Evolutionary conservation across 2,888 invertebrate species (phyloP), one percentile per base, ranked within the genome.

Genomic region (Copidosoma aretas): DNA sequence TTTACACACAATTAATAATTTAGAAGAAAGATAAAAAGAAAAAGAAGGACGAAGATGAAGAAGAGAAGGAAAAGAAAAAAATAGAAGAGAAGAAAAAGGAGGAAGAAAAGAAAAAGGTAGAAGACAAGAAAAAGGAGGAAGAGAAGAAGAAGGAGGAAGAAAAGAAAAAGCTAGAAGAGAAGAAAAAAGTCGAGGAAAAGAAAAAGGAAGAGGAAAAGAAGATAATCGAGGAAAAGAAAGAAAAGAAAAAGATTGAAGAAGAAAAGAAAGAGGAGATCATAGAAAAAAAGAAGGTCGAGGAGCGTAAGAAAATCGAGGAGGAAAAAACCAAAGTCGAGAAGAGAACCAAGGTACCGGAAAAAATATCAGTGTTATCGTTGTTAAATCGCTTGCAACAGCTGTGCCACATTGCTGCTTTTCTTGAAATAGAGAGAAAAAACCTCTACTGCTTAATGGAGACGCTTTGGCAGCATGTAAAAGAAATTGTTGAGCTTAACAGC

Each of bases 111-210:
- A 71, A 73, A 61, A 61, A 68, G 41, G 59, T 58, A 24, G 51
- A 59, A 32, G 41, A 59, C 61, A 64, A 58, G 39, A 46, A 24
- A 43, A 22, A 12, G 1, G 49, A 57, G 58, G 60, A 60, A 22
- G 60, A 63, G 21, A 49, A 69, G 41, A 25, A 59, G 17, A 58
- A 69, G 17, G 67, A 77, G 64, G 75, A 79, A 21, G 80, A 80
- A 77, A 79, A 83, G 78, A 84, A 54, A 66, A n/a, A 25, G 46
- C 63, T 25, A 21, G 24, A 60, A 21, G 54, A 62, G 39, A 22
- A 77, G 78, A 81, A 82, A 70, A 83, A 82, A 69, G 79, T 84
- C 59, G 85, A 85, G 12, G 84, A 85, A 73, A 83, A 86, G 81
- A 85, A 78, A 49, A 75, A 78, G 41, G 74, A 75, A 10, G 77